Evolutionary conservation across 2,888 invertebrate species (phyloP).

Genomic region (Acanthosoma haemorrhoidale): DNA sequence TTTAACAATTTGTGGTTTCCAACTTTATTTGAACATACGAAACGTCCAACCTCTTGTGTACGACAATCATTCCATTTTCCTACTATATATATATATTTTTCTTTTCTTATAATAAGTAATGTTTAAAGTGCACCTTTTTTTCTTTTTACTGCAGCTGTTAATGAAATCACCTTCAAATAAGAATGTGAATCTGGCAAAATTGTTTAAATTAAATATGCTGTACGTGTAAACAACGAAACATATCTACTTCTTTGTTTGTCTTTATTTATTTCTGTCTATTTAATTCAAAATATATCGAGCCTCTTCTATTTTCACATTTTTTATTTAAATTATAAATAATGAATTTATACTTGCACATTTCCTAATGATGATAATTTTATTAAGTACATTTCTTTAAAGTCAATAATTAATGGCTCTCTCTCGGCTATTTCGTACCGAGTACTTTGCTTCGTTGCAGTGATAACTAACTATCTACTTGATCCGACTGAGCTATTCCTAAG

Average conservation of each 20-base stretch:
- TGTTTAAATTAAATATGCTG: neutral
- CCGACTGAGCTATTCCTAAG: neutral
- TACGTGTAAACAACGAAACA: slow-evolving; percentile 27
- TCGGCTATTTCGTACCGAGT: neutral
- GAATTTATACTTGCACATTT: slow-evolving; percentile 5
- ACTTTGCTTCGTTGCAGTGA: neutral
- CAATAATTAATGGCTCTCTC: neutral
- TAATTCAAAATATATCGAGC: neutral
- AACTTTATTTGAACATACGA: neutral
- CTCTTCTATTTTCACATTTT: slow-evolving; percentile 18
- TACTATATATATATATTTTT: neutral
- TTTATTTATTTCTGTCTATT: neutral
- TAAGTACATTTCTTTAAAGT: neutral
- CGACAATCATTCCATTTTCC: slow-evolving; percentile 29
- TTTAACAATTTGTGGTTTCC: neutral
- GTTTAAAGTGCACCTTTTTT: slow-evolving; percentile 16
- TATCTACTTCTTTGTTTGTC: slow-evolving; percentile 5
- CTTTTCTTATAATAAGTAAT: neutral
- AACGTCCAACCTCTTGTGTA: slow-evolving; percentile 5
- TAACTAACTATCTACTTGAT: neutral
- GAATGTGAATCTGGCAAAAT: slow-evolving; percentile 18
- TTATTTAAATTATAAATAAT: slow-evolving; percentile 10
- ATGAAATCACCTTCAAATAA: neutral
- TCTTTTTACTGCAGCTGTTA: neutral
- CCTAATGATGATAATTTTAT: neutral